Base-by-base conservation (phyloP, 92 coral and sea anemone species). In the Porites cylindrica region DNA sequence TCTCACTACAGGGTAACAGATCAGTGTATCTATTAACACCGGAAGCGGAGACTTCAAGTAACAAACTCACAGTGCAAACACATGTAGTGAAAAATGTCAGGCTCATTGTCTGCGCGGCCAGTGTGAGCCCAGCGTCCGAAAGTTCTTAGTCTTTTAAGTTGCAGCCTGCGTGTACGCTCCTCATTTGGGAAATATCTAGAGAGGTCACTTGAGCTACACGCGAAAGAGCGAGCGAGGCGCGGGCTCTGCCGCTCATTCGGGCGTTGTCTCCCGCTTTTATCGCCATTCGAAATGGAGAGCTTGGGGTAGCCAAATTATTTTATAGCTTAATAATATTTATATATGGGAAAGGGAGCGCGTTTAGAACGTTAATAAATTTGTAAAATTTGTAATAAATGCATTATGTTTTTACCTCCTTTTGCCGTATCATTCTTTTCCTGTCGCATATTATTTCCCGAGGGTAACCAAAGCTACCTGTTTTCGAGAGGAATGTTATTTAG, bases 11-110 rank as follows among this genome's bases (percentile, higher is more conserved):
- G 99, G 96, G 94, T 13, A 87, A 93, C 76, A 87, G 98, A 29
- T 96, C 98, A n/a, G 97, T 93, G 67, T 96, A 90, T 64, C 91
- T 91, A 10, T 83, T 96, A n/a, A 90, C 79, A 32, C 99, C 95
- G 8, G 93, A 89, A 20, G 56, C 79, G 4, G 96, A 94, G 11
- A 59, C 20, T 54, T 58, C 52, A 70, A 70, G 72, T 16, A 94
- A 96, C 72, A 89, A 85, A 29, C 82, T 96, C 4, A 79, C 83
- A 0, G 83, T 96, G 52, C 91, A 94, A 61, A 96, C 98, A 12
- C 96, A 96, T 54, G 76, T 73, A 7, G 20, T 75, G n/a, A 89
- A 89, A 52, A 67, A 26, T 78, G 26, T 18, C 60, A 66, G 89
- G 51, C 90, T 90, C n/a, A 47, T 86, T 10, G 74, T 90, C 10